Evolutionary conservation across 1,140 invertebrate genomes (phyloP), one percentile per base, ranked within the genome.

Genomic region (Battus philenor): DNA sequence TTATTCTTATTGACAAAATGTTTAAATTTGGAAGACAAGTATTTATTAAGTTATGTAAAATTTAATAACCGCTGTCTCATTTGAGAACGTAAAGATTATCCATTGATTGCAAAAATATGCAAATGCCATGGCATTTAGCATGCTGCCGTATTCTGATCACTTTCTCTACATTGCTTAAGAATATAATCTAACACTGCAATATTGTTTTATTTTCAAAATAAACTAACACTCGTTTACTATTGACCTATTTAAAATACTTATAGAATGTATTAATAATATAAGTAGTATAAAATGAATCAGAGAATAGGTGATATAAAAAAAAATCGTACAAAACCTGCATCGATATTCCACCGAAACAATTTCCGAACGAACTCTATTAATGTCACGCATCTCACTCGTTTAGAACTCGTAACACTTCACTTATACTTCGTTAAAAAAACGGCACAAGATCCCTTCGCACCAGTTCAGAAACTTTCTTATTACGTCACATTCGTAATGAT

Each of bases 281-380:
- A n/a, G n/a, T n/a, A n/a, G n/a, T 10, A 36, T 12, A 12, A 0
- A 36, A 3, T 12, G 4, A 7, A 26, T 26, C 38, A 41, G 38
- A 16, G 2, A 16, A 11, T 12, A 22, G 3, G 10, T 12, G 6
- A 24, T 13, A 27, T 6, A 13, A 39, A 29, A 58, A 55, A 44
- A 54, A 56, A 34, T 41, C 11, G n/a, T 4, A 41, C 15, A 27
- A 12, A 68, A 80, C 76, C 76, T 80, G 73, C 76, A 80, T 80
- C 47, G 62, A 75, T 63, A 54, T 41, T 17, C 26, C 55, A 36
- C 53, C 34, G 43, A 38, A 54, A 34, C 47, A 30, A 45, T 27
- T 41, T 24, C 26, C 44, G 16, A 31, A 49, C 24, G 34, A 34
- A 50, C 50, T 53, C 51, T 46, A 44, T 18, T 34, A 46, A 11